These are phyloP conservation scores for Diachrysia chrysitis DNA, from an alignment of 2,888 invertebrate genomes.

Conservation along the genomic window DNA sequence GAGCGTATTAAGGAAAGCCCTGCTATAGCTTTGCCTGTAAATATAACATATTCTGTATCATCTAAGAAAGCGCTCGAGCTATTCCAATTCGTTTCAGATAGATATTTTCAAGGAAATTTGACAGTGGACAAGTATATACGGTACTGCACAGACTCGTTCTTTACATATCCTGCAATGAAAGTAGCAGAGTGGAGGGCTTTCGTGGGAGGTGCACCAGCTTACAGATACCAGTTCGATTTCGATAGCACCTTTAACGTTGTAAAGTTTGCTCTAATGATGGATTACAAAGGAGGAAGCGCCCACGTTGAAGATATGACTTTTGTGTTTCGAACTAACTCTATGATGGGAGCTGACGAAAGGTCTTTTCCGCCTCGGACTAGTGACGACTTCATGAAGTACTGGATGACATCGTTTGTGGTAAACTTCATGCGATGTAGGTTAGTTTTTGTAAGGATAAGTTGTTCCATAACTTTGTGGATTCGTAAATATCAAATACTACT, in stretches of 20 bases:
- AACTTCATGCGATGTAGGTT: conserved; percentile 54
- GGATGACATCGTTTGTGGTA: conserved; percentile 52
- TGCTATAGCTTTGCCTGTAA: conserved; percentile 63
- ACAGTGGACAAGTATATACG: conserved; percentile 47
- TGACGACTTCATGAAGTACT: conserved; percentile 56
- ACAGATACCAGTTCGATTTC: conserved; percentile 82
- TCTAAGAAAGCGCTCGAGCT: conserved; percentile 25
- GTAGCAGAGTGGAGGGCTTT: conserved; percentile 52
- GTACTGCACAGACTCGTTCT: conserved; percentile 46
- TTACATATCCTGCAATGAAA: conserved; percentile 60
- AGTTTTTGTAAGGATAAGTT: no score
- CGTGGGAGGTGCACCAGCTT: conserved; percentile 69
- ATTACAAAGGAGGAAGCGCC: conserved; percentile 67
- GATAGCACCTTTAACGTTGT: conserved; percentile 77
- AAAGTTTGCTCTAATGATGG: conserved; percentile 59
- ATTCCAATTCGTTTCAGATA: conserved; percentile 32
- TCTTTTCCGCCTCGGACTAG: conserved; percentile 37
- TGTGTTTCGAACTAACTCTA: conserved; percentile 69
- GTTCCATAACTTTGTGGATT: no score
- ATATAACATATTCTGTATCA: conserved; percentile 42
- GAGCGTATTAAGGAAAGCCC: conserved; percentile 25
- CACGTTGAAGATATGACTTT: conserved; percentile 85
- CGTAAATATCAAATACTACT: no score
- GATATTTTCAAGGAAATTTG: conserved; percentile 50
- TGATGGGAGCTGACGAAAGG: conserved; percentile 35